Conservation (phyloP, 2,113 vertebrate species). For the Camelus dromedarius region DNA sequence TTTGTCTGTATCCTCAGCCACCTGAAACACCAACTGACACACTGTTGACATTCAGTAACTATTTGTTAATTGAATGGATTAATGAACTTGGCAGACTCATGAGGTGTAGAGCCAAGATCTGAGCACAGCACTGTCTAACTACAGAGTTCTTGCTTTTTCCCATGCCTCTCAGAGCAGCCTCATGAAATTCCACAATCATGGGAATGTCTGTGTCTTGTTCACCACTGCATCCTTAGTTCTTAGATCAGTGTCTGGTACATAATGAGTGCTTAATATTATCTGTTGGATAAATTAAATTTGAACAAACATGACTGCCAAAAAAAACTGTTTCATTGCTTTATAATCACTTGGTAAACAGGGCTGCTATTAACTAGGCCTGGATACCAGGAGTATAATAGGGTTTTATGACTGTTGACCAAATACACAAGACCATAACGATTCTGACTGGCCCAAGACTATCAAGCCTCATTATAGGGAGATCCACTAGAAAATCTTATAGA, state of each 20-base stretch:
- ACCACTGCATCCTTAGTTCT: neutral
- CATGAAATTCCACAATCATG: neutral
- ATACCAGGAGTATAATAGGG: neutral
- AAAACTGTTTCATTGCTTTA: neutral
- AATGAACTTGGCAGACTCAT: neutral
- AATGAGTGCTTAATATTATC: neutral
- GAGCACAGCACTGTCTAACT: neutral
- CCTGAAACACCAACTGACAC: neutral
- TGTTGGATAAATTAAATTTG: neutral
- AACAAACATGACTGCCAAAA: neutral
- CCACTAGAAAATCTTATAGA: neutral
- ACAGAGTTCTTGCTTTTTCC: neutral
- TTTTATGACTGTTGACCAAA: neutral
- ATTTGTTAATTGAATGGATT: neutral
- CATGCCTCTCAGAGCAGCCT: neutral
- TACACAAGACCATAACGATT: neutral
- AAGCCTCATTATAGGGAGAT: neutral
- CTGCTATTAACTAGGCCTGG: neutral
- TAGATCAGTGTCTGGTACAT: neutral
- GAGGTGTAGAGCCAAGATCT: neutral
- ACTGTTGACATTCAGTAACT: neutral
- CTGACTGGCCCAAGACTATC: neutral
- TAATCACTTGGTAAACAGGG: neutral
- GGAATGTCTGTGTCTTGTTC: neutral
- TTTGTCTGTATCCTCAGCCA: neutral